Evolutionary conservation across 2,113 vertebrate species (phyloP).

Genomic region (Cyprinus carpio): DNA sequence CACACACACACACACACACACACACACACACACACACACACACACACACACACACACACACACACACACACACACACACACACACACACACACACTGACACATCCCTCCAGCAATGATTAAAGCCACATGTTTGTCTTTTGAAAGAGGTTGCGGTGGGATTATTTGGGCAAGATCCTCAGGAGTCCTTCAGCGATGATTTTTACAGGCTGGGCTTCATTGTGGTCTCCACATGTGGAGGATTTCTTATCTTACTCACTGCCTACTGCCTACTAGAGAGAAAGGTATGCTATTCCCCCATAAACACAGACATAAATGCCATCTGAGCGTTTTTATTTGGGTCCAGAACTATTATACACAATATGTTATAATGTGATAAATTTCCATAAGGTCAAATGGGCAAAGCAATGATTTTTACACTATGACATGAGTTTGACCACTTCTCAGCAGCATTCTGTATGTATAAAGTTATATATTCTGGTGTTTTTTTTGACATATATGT

Average conservation of each 20-base stretch:
- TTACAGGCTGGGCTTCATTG: conserved; percentile 54
- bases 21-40: not conserved
- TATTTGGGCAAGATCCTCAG: conserved; percentile 24
- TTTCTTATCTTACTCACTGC: conserved; percentile 41
- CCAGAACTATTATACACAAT: not conserved
- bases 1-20: not conserved
- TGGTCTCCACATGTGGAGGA: conserved; percentile 46
- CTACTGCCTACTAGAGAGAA: conserved; percentile 45
- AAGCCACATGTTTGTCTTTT: conserved; percentile 25
- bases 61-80: no score
- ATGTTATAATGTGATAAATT: not conserved
- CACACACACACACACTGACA: not conserved
- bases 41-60: no score
- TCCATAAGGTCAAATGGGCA: not conserved
- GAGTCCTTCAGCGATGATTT: conserved; percentile 14
- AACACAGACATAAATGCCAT: not conserved
- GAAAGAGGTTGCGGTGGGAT: conserved; percentile 30
- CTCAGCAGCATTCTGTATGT: not conserved
- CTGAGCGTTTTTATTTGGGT: not conserved
- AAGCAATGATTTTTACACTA: not conserved
- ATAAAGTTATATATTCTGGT: not conserved
- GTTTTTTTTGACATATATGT: not conserved
- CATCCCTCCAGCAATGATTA: conserved; percentile 5
- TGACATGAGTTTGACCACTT: not conserved
- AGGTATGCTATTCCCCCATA: conserved; percentile 32